phyloP scores from a whole-genome alignment of 1,140 invertebrate genomes.

The Octopus bimaculoides region DNA sequence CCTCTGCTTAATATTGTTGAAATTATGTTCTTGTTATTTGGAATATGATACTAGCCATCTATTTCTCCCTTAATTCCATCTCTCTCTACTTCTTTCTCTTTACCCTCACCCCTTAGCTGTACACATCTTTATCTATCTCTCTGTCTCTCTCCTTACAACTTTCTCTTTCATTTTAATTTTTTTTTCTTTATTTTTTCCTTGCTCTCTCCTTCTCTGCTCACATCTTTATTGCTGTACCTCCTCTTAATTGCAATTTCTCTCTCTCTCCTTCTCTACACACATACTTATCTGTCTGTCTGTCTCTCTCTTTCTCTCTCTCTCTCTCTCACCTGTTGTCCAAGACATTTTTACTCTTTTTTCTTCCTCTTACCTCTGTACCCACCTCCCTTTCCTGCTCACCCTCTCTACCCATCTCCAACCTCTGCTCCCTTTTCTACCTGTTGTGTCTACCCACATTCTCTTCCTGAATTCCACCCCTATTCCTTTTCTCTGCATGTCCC shows the following conservation, averaged over 20 bases:
- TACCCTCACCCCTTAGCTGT: neutral
- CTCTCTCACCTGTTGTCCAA: too few species aligned
- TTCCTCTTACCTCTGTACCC: neutral
- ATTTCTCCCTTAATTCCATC: neutral
- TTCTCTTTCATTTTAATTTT: neutral
- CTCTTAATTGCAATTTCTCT: neutral
- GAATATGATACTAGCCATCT: neutral
- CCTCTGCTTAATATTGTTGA: too few species aligned
- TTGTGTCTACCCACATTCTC: neutral
- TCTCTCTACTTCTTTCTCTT: neutral
- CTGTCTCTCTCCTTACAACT: neutral
- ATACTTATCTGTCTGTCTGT: neutral
- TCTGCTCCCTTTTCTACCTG: neutral
- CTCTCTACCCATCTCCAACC: neutral
- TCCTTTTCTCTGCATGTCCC: neutral
- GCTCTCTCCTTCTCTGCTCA: neutral
- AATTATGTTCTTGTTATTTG: too few species aligned
- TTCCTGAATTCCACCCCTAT: neutral
- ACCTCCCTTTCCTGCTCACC: neutral
- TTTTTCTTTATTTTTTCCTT: neutral
- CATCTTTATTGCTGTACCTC: neutral
- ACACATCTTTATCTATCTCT: neutral
- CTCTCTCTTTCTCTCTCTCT: neutral
- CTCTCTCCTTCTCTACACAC: neutral
- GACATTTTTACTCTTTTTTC: neutral